Conservation (phyloP, 2,797 vertebrate genomes). For the Prunella strophiata region DNA sequence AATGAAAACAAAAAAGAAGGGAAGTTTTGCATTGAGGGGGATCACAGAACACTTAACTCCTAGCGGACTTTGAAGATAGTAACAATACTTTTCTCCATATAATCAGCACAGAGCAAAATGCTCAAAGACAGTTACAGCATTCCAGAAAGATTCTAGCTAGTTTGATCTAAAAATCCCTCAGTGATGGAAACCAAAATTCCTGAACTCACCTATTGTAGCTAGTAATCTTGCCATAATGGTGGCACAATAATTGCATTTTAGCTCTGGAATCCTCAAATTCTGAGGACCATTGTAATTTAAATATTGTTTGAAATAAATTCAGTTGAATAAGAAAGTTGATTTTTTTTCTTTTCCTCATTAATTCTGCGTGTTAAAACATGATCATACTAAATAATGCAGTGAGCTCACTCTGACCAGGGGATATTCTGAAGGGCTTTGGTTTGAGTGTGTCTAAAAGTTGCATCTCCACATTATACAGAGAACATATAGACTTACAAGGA, state of each 20-base stretch:
- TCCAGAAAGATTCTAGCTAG: not conserved
- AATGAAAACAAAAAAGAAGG: not conserved
- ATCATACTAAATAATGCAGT: not conserved
- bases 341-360: not conserved
- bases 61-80: not conserved
- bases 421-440: not conserved
- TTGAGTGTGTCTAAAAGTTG: not conserved
- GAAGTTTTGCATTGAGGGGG: rapidly evolving
- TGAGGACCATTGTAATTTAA: not conserved
- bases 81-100: not conserved
- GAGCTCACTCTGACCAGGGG: not conserved
- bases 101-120: not conserved
- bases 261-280: not conserved
- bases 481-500: not conserved
- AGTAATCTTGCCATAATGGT: not conserved
- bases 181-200: not conserved
- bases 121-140: not conserved
- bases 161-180: not conserved
- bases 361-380: not conserved
- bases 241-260: not conserved
- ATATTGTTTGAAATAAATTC: not conserved
- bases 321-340: not conserved
- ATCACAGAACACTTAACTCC: not conserved
- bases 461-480: not conserved
- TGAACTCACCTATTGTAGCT: not conserved